These are phyloP conservation scores for Larimichthys polyactis DNA, from an alignment of 2,113 vertebrate genomes.

Conservation along the genomic window DNA sequence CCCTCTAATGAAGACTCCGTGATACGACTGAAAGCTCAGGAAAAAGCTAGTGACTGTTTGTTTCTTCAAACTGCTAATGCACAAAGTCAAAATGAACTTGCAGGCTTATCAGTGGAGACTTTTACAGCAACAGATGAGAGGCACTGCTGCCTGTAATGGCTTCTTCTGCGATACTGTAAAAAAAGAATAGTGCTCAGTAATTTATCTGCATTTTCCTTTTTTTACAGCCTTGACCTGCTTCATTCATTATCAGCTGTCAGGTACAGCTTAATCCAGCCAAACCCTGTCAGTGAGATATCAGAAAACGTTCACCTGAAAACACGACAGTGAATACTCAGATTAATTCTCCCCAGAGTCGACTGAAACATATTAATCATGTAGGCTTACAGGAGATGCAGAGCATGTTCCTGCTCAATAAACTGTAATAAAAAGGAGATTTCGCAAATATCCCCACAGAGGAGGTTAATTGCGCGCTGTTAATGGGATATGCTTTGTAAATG, in stretches of 20 bases:
- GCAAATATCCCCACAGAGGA: slow-evolving; percentile 60
- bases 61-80: neutral
- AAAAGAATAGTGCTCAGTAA: neutral
- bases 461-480: slow-evolving; percentile 68
- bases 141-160: neutral
- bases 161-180: slow-evolving; percentile 1
- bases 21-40: neutral
- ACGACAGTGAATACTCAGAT: slow-evolving; percentile 61
- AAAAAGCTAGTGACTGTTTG: neutral
- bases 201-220: slow-evolving; percentile 10
- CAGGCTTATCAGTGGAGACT: neutral
- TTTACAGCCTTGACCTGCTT: slow-evolving; percentile 28
- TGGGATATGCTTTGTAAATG: slow-evolving; percentile 48
- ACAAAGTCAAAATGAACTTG: neutral
- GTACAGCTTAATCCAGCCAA: slow-evolving; percentile 54
- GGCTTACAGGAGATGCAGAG: slow-evolving; percentile 63
- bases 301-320: slow-evolving; percentile 63
- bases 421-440: slow-evolving; percentile 62
- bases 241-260: slow-evolving; percentile 38
- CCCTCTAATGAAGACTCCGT: neutral
- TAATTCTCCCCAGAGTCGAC: slow-evolving; percentile 60
- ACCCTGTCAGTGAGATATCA: slow-evolving; percentile 56
- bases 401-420: slow-evolving; percentile 67
- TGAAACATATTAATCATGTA: slow-evolving; percentile 70
- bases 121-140: neutral